These are phyloP conservation scores for Gymnoscopelus braueri DNA, from an alignment of 2,797 vertebrate species.

Conservation along the genomic window DNA sequence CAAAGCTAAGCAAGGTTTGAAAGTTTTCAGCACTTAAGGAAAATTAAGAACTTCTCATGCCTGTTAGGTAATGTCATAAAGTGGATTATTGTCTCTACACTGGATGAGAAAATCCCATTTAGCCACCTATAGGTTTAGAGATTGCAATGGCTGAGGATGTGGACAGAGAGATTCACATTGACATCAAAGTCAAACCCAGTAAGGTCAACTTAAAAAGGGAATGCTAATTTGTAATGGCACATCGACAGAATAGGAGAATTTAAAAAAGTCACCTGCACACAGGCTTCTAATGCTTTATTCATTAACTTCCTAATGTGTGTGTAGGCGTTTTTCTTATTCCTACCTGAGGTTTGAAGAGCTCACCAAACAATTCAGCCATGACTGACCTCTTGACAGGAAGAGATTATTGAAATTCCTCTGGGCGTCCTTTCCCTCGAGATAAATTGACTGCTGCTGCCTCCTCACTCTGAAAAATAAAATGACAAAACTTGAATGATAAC, in stretches of 20 bases:
- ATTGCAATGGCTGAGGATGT: conserved; percentile 39
- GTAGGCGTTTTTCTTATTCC: no score
- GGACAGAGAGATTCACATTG: conserved; percentile 55
- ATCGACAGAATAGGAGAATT: conserved; percentile 16
- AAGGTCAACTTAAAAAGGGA: conserved; percentile 64
- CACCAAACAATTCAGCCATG: no score
- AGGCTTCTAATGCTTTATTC: neutral
- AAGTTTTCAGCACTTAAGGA: conserved; percentile 68
- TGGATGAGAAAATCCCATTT: conserved; percentile 78
- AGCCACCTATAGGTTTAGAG: conserved; percentile 77
- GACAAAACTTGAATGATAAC: conserved; percentile 31
- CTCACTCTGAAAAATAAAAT: conserved; percentile 14
- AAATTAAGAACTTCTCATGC: conserved; percentile 65
- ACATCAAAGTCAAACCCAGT: conserved; percentile 73
- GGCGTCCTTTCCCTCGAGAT: neutral
- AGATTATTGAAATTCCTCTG: no score
- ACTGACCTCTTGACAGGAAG: no score
- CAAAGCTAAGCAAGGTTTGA: conserved; percentile 61
- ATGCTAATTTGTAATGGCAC: conserved; percentile 40
- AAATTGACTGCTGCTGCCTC: neutral
- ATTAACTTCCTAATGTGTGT: neutral
- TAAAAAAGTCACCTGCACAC: conserved; percentile 22
- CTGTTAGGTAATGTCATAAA: conserved; percentile 73
- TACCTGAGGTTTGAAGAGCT: no score
- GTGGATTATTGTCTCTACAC: conserved; percentile 79